phyloP scores from a whole-genome alignment of 35 echinoderm and acorn worm species.

The Holothuria glaberrima region DNA sequence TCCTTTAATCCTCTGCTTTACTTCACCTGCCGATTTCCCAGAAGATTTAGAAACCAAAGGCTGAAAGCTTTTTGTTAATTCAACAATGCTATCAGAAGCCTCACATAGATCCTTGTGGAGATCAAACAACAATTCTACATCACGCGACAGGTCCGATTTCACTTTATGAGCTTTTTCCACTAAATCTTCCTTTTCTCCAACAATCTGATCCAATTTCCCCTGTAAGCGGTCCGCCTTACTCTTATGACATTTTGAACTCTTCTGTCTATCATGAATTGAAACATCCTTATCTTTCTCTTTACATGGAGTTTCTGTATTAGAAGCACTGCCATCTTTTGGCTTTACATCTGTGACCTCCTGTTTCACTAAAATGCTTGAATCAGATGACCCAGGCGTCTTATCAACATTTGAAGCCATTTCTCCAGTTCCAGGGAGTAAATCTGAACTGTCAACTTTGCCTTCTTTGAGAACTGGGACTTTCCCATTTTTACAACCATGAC shows the following conservation, averaged over 20 bases:
- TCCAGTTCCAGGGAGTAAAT: neutral
- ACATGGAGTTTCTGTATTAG: neutral
- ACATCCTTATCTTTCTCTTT: neutral
- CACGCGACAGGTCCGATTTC: constrained; percentile 26
- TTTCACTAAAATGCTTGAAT: too few relatives aligned
- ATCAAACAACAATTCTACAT: constrained; percentile 51
- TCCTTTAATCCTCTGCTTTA: constrained; percentile 43
- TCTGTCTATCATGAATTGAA: neutral
- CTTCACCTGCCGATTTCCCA: constrained; percentile 34
- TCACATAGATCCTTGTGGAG: constrained; percentile 65
- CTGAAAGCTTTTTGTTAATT: constrained; percentile 55
- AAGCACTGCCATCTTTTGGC: neutral
- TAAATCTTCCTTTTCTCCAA: neutral
- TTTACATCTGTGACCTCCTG: neutral
- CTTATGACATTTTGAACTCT: neutral
- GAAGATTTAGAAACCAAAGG: constrained; percentile 28
- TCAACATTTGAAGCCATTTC: neutral
- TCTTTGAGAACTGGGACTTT: neutral
- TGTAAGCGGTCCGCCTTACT: neutral
- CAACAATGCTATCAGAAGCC: constrained; percentile 60
- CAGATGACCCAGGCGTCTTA: neutral
- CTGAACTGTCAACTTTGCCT: neutral
- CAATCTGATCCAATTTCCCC: neutral
- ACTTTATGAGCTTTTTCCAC: constrained; percentile 39
- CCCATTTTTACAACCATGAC: neutral